phyloP scores from a whole-genome alignment of 2,113 vertebrate genomes.

The Caretta caretta region DNA sequence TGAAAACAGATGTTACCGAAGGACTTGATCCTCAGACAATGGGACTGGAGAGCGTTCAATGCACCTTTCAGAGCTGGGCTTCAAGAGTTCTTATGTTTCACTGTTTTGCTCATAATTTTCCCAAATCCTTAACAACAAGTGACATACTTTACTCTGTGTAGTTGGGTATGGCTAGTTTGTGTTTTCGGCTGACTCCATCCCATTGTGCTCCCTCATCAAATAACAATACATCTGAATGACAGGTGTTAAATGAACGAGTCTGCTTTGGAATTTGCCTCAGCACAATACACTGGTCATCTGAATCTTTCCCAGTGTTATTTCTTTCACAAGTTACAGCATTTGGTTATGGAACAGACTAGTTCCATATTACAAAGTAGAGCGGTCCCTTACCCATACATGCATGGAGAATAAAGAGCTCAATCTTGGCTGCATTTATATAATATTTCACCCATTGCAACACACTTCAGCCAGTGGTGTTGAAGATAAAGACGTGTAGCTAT shows the following conservation, averaged over 20 bases:
- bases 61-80: background rate
- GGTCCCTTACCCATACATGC: background rate
- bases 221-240: background rate
- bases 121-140: background rate
- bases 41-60: background rate
- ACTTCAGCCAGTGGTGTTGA: background rate
- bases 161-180: background rate
- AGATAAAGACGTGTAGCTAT: background rate
- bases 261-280: background rate
- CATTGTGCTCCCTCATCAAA: background rate
- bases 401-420: background rate
- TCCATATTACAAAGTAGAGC: background rate
- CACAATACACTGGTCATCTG: background rate
- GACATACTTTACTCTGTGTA: background rate
- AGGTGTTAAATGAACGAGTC: background rate
- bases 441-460: background rate
- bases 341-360: background rate
- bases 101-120: background rate
- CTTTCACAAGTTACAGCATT: background rate
- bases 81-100: background rate
- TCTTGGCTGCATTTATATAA: background rate
- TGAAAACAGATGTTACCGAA: background rate
- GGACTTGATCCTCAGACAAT: background rate
- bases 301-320: background rate
- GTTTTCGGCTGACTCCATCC: background rate